A percentile compares a stretch with the other conserved stretches of the same genome.
These are phyloP conservation scores for Phataginus tetradactyla DNA, from an alignment of 2,797 vertebrate species.

Conservation along the genomic window DNA sequence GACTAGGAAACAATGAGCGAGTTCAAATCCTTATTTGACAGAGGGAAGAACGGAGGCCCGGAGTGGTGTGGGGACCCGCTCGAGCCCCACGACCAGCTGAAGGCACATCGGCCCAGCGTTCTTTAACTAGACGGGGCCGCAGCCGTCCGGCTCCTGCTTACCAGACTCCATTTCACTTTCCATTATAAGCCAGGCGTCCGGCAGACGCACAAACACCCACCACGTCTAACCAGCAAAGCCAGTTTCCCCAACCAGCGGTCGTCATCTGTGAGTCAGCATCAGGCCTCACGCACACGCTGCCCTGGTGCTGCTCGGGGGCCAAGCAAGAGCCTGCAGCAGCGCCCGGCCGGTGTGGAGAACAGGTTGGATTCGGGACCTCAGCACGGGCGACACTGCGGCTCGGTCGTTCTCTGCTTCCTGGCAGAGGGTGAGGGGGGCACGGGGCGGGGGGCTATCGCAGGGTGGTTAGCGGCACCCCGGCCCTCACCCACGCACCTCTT, in stretches of 20 bases:
- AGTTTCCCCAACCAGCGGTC: neutral
- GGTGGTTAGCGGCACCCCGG: neutral
- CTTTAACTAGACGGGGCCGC: neutral
- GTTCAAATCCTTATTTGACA: neutral
- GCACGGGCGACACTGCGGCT: neutral
- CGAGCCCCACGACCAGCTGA: neutral
- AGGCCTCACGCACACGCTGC: neutral
- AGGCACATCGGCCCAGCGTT: neutral
- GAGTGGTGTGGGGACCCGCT: neutral
- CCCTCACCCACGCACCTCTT: neutral
- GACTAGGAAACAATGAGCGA: neutral
- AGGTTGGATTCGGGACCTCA: neutral
- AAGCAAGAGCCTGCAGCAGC: fast-evolving
- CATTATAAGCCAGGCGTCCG: neutral
- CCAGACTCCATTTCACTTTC: slow-evolving; percentile 25
- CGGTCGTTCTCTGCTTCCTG: no score
- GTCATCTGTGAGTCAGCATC: slow-evolving; percentile 45
- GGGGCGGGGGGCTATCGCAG: fast-evolving
- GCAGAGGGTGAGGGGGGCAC: neutral
- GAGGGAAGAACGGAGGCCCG: neutral
- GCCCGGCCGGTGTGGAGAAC: fast-evolving
- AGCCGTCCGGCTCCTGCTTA: neutral
- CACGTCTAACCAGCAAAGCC: slow-evolving; percentile 63
- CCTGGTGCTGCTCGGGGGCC: neutral
- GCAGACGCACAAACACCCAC: neutral